phyloP scores from a whole-genome alignment of 2,113 vertebrate genomes.

The Varanus salvator region DNA sequence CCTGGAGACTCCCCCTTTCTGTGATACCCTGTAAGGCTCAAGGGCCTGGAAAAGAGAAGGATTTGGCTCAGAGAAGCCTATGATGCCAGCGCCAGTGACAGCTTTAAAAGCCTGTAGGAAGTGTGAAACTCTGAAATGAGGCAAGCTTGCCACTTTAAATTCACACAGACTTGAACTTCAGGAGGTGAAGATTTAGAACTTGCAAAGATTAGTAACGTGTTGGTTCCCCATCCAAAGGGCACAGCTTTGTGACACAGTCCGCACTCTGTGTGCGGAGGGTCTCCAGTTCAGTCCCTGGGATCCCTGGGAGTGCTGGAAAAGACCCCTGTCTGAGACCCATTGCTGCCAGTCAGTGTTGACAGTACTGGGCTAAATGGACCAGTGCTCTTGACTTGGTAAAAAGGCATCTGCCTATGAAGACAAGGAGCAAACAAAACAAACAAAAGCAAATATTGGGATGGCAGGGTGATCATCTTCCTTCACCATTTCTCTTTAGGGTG shows the following conservation, averaged over 20 bases:
- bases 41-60: too few species aligned
- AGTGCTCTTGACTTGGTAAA: background rate
- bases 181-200: background rate
- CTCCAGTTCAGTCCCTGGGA: background rate
- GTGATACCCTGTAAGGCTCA: too few species aligned
- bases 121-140: too few species aligned
- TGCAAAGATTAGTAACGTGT: background rate
- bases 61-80: too few species aligned
- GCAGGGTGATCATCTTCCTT: background rate
- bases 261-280: background rate
- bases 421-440: background rate
- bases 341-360: background rate
- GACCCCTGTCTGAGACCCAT: background rate
- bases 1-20: too few species aligned
- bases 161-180: too few species aligned
- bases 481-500: background rate
- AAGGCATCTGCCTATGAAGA: background rate
- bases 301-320: background rate
- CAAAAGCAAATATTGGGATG: background rate
- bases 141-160: too few species aligned
- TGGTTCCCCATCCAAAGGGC: background rate
- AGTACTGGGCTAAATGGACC: background rate
- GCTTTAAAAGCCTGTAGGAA: too few species aligned
- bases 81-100: too few species aligned
- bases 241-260: background rate